These are phyloP conservation scores for Melikaiella ostensackeni DNA, from an alignment of 2,888 invertebrate genomes.

Conservation along the genomic window DNA sequence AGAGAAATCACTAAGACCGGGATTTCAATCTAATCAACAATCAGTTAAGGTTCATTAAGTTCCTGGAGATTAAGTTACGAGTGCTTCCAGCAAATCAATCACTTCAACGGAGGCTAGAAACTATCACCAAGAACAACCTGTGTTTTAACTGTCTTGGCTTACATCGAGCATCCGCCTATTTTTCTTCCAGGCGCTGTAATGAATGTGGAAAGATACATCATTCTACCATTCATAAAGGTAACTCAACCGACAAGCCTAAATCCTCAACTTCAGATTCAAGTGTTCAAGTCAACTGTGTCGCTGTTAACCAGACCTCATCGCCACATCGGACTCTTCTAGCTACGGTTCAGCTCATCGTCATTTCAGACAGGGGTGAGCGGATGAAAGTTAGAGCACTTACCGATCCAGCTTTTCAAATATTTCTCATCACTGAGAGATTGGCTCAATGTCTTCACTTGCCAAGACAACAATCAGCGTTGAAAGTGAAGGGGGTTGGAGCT, in stretches of 20 bases:
- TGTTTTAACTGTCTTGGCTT: background rate
- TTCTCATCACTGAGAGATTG: background rate
- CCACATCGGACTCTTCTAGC: background rate
- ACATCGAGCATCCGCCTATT: background rate
- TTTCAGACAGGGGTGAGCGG: background rate
- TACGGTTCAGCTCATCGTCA: background rate
- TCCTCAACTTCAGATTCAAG: too few species aligned
- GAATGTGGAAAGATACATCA: too few species aligned
- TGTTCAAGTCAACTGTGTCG: too few species aligned
- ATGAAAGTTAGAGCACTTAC: background rate
- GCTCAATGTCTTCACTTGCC: background rate
- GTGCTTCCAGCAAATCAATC: too few species aligned
- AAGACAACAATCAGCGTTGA: too few species aligned
- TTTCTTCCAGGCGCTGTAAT: background rate
- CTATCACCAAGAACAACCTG: too few species aligned
- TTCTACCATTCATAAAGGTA: too few species aligned
- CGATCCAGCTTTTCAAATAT: background rate
- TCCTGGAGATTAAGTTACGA: background rate
- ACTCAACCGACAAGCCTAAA: too few species aligned
- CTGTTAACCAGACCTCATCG: background rate
- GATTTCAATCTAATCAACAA: too few species aligned
- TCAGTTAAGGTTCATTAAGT: too few species aligned
- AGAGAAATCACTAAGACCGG: conserved; percentile 41
- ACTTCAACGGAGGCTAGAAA: too few species aligned
- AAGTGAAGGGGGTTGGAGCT: background rate